phyloP scores from a whole-genome alignment of 2,888 invertebrate species.

The Andricus curvator region DNA sequence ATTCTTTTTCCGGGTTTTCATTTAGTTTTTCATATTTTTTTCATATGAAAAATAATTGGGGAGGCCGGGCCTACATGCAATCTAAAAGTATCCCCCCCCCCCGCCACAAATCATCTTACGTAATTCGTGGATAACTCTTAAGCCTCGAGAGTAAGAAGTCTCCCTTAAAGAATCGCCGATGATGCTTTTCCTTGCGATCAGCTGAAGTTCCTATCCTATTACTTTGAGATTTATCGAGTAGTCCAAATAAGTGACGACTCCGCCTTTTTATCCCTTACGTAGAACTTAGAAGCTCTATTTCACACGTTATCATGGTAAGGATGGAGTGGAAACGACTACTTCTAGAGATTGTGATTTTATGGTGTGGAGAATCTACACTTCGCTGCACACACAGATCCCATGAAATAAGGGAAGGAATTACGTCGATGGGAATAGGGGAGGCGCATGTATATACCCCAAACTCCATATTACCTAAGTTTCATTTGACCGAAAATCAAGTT shows the following conservation, averaged over 20 bases:
- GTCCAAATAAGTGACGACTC: conserved; percentile 9
- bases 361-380: neutral
- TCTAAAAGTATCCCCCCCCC: too few species aligned
- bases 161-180: neutral
- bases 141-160: neutral
- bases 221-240: conserved; percentile 13
- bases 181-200: neutral
- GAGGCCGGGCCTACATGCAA: too few species aligned
- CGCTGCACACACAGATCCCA: neutral
- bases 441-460: too few species aligned
- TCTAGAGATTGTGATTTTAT: conserved; percentile 3
- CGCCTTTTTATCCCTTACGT: neutral
- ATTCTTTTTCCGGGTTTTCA: too few species aligned
- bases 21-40: too few species aligned
- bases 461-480: too few species aligned
- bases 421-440: too few species aligned
- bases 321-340: neutral
- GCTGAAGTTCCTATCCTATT: neutral
- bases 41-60: too few species aligned
- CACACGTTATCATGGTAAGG: neutral
- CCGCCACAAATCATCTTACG: too few species aligned
- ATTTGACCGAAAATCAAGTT: too few species aligned
- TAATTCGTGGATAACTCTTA: neutral
- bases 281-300: neutral
- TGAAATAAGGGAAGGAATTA: neutral